Percentiles rank a stretch among this genome's conserved stretches.
Evolutionary conservation across 2,888 invertebrate species (phyloP).

Genomic region (Leptopilina myrica): DNA sequence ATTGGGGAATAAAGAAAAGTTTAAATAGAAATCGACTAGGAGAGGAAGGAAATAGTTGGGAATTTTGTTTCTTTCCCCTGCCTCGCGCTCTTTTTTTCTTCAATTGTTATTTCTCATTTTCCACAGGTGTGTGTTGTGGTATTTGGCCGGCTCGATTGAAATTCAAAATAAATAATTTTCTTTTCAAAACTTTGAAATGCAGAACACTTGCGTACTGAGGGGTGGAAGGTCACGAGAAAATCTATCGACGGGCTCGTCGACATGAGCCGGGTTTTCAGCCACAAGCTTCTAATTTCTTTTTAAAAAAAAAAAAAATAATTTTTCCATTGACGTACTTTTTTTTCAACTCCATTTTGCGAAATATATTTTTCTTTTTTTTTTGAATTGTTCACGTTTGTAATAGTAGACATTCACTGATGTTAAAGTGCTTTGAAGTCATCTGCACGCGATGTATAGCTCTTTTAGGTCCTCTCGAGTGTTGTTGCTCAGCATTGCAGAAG

Average conservation of each 20-base stretch:
- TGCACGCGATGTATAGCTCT: slow-evolving; percentile 13
- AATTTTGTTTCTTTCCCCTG: neutral
- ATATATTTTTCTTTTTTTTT: neutral
- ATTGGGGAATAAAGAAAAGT: too few species aligned
- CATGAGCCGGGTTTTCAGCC: slow-evolving; percentile 17
- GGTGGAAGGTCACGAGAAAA: slow-evolving; percentile 41
- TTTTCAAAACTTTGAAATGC: neutral
- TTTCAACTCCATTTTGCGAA: too few species aligned
- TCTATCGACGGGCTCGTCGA: slow-evolving; percentile 38
- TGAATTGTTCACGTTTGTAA: neutral
- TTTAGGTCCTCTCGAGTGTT: slow-evolving; percentile 7
- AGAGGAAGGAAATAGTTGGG: too few species aligned
- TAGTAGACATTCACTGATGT: neutral
- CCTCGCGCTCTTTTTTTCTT: too few species aligned
- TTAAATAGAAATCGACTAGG: too few species aligned
- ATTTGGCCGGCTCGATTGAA: neutral
- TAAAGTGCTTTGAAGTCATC: slow-evolving; percentile 6
- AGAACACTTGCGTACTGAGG: slow-evolving; percentile 32
- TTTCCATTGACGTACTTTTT: neutral
- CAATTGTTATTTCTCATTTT: neutral
- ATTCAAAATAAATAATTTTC: slow-evolving; percentile 4
- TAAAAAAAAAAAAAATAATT: neutral
- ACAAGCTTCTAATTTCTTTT: neutral
- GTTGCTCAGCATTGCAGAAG: slow-evolving; percentile 22
- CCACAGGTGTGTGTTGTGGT: neutral